A percentile compares a stretch with the other conserved stretches of the same genome.
Conservation (phyloP, 2,888 invertebrate species). For the Linnaemya vulpina region DNA sequence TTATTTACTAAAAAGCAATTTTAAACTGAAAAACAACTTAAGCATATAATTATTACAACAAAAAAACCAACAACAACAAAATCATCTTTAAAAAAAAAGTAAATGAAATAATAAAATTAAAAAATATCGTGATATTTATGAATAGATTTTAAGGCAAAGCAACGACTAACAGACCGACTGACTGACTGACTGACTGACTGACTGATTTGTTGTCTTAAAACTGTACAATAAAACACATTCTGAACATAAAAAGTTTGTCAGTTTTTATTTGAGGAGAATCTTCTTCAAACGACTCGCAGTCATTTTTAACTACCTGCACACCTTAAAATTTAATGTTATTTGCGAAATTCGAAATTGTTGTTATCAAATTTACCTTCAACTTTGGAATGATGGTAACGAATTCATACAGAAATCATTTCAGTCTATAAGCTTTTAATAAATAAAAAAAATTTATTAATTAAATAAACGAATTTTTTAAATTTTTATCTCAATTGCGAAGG, state of each 20-base stretch:
- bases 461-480: background rate
- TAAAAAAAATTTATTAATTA: background rate
- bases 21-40: slow-evolving; percentile 37
- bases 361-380: slow-evolving; percentile 61
- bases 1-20: slow-evolving; percentile 9
- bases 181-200: background rate
- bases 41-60: slow-evolving; percentile 54
- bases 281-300: slow-evolving; percentile 56
- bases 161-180: background rate
- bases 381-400: slow-evolving; percentile 32
- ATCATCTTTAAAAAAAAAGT: slow-evolving; percentile 12
- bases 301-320: slow-evolving; percentile 54
- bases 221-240: background rate
- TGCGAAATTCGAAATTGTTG: slow-evolving; percentile 29
- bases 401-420: slow-evolving; percentile 24
- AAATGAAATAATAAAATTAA: slow-evolving; percentile 36
- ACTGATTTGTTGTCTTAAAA: slow-evolving; percentile 21
- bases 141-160: slow-evolving; percentile 58
- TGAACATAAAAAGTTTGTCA: slow-evolving; percentile 5
- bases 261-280: slow-evolving; percentile 27
- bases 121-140: slow-evolving; percentile 62
- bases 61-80: background rate
- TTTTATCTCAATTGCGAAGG: background rate
- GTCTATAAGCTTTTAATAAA: slow-evolving; percentile 35
- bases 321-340: slow-evolving; percentile 44